phyloP scores from a whole-genome alignment of 2,888 invertebrate genomes.

The Punctoribates punctum region DNA sequence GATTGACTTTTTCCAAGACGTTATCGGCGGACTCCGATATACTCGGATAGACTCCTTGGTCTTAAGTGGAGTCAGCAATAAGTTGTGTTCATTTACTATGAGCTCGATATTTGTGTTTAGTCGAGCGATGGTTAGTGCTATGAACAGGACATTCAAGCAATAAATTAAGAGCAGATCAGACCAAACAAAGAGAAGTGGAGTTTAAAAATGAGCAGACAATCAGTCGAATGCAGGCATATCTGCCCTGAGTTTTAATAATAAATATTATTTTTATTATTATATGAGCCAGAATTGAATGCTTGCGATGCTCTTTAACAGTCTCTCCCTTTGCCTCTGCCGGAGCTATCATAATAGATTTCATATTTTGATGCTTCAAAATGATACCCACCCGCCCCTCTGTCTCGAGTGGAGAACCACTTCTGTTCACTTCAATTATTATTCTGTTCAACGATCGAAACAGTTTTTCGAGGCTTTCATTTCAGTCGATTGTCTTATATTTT shows the following conservation, averaged over 20 bases:
- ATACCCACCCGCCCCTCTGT: neutral
- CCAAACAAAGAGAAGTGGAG: neutral
- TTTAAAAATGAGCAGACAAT: neutral
- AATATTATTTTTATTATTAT: neutral
- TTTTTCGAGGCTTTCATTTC: neutral
- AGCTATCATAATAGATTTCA: neutral
- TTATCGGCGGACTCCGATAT: too few species aligned
- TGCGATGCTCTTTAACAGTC: neutral
- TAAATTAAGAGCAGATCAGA: conserved; percentile 11
- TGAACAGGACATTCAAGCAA: neutral
- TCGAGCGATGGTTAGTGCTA: neutral
- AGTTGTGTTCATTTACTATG: neutral
- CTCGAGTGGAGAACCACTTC: conserved; percentile 20
- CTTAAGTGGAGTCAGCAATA: neutral
- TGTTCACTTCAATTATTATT: conserved; percentile 18
- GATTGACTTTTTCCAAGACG: neutral
- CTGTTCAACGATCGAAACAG: neutral
- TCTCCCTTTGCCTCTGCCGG: neutral
- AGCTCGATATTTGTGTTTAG: neutral
- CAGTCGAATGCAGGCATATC: neutral
- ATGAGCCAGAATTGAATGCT: neutral
- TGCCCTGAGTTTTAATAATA: neutral
- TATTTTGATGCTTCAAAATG: conserved; percentile 5
- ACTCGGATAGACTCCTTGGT: neutral
- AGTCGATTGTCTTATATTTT: neutral